phyloP scores from a whole-genome alignment of 1,140 invertebrate genomes.

The Phenacoccus solenopsis region DNA sequence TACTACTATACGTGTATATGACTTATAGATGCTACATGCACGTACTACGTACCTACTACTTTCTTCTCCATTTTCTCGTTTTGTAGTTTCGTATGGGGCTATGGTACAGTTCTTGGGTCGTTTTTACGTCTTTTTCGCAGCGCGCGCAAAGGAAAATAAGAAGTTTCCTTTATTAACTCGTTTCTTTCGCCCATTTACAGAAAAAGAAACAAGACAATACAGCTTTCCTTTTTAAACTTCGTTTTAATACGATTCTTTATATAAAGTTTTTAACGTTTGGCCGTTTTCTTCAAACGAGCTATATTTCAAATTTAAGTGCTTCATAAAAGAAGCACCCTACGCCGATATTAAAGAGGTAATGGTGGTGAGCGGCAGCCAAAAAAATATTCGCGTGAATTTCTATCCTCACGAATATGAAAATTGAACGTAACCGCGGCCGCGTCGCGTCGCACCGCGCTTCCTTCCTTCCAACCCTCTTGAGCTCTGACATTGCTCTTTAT shows the following conservation, averaged over 20 bases:
- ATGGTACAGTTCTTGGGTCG: not conserved
- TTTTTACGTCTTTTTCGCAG: not conserved
- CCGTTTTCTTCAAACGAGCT: constrained; percentile 1
- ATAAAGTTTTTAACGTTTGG: constrained; percentile 2
- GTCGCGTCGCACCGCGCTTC: too few species aligned
- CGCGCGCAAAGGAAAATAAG: not conserved
- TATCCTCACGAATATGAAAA: too few species aligned
- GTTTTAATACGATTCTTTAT: not conserved
- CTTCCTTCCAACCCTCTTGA: too few species aligned
- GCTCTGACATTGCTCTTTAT: too few species aligned
- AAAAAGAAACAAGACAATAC: not conserved
- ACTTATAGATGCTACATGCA: not conserved
- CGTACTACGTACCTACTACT: not conserved
- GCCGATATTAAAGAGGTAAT: not conserved
- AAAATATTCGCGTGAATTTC: too few species aligned
- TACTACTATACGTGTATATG: too few species aligned
- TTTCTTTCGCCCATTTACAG: not conserved
- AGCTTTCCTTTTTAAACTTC: not conserved
- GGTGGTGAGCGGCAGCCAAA: not conserved
- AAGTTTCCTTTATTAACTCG: constrained; percentile 2
- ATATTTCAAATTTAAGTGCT: not conserved
- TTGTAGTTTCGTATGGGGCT: not conserved
- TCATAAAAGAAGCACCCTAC: constrained; percentile 1
- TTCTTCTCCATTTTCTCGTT: not conserved
- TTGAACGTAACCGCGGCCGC: too few species aligned